Conservation (phyloP, 1,140 invertebrate genomes). For the Drosophila fuyamai region DNA sequence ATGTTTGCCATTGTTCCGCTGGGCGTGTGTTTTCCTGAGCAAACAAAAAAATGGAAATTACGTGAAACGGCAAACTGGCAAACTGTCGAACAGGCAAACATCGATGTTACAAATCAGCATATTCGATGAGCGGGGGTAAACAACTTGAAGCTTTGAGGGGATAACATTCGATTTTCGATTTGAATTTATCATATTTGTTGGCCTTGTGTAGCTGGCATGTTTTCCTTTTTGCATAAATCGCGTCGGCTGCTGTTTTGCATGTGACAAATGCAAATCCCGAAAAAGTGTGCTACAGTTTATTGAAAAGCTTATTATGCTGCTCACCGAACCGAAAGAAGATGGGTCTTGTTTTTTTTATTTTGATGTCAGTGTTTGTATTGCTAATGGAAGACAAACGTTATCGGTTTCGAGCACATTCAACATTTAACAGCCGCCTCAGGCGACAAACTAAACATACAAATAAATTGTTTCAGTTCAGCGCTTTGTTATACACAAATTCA, state of each 20-base stretch:
- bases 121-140: slow-evolving; percentile 35
- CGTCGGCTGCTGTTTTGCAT: slow-evolving; percentile 33
- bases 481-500: slow-evolving; percentile 32
- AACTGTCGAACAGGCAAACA: slow-evolving; percentile 6
- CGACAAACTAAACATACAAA: slow-evolving; percentile 34
- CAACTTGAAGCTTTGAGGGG: slow-evolving; percentile 43
- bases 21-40: slow-evolving; percentile 19
- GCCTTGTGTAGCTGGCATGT: slow-evolving; percentile 8
- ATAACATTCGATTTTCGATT: slow-evolving; percentile 63
- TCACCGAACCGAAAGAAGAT: slow-evolving; percentile 11
- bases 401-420: slow-evolving; percentile 44
- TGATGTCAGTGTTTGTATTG: slow-evolving; percentile 51
- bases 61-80: slow-evolving; percentile 48
- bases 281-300: slow-evolving; percentile 61
- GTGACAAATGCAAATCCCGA: slow-evolving; percentile 57
- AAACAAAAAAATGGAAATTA: slow-evolving; percentile 42
- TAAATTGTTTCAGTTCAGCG: slow-evolving; percentile 27
- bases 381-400: slow-evolving; percentile 70
- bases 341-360: slow-evolving; percentile 20
- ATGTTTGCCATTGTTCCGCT: slow-evolving; percentile 35
- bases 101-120: slow-evolving; percentile 48
- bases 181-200: slow-evolving; percentile 60
- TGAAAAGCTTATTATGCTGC: slow-evolving; percentile 60
- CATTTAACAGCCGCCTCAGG: slow-evolving; percentile 9
- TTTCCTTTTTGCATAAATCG: slow-evolving; percentile 45